These are phyloP conservation scores for Anorthoa munda DNA, from an alignment of 2,888 invertebrate genomes.

Conservation along the genomic window DNA sequence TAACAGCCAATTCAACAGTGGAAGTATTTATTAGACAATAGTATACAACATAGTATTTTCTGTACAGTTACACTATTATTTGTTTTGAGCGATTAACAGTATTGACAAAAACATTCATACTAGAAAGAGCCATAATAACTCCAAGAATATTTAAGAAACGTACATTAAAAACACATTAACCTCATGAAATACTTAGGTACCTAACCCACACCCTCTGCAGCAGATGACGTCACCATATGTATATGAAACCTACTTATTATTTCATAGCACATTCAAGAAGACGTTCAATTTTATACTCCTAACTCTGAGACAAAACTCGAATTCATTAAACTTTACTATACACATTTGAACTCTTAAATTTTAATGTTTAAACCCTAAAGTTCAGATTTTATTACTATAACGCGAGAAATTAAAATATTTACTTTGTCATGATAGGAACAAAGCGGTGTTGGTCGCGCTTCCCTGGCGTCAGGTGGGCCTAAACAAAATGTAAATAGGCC, in stretches of 20 bases:
- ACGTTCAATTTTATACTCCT: slow-evolving; percentile 56
- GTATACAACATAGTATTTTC: not conserved
- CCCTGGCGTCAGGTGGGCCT: slow-evolving; percentile 80
- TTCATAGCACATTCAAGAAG: slow-evolving; percentile 53
- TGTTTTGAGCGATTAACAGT: not conserved
- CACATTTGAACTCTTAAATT: slow-evolving; percentile 37
- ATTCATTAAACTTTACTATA: slow-evolving; percentile 59
- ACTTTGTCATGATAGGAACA: slow-evolving; percentile 66
- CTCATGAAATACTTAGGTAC: slow-evolving; percentile 51
- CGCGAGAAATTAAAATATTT: slow-evolving; percentile 70
- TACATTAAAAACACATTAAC: slow-evolving; percentile 78
- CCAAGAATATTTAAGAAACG: slow-evolving; percentile 57
- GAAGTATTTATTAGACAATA: slow-evolving; percentile 2
- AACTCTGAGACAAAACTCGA: slow-evolving; percentile 49
- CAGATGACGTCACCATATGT: slow-evolving; percentile 51
- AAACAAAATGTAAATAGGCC: slow-evolving; percentile 84
- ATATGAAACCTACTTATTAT: slow-evolving; percentile 59
- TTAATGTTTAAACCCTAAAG: slow-evolving; percentile 31
- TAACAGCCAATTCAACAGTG: not conserved
- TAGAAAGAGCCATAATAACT: slow-evolving; percentile 13
- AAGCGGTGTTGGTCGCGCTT: slow-evolving; percentile 62
- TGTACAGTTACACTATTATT: not conserved
- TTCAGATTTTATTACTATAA: slow-evolving; percentile 61
- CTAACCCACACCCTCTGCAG: slow-evolving; percentile 23
- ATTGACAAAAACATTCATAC: not conserved